These are phyloP conservation scores for Lipophrys pholis DNA, from an alignment of 2,113 vertebrate species.

Conservation along the genomic window DNA sequence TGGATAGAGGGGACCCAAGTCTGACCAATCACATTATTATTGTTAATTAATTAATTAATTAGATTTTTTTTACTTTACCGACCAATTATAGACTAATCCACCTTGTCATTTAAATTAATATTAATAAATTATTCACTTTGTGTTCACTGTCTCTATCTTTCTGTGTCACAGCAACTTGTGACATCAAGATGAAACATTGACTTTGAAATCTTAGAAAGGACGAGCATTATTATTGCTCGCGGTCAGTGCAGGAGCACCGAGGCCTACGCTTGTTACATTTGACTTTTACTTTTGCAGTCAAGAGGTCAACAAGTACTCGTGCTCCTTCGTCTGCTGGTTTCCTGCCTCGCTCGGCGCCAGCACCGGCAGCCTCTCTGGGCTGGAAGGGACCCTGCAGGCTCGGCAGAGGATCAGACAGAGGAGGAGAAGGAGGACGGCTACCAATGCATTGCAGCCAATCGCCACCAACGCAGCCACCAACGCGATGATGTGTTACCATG, in stretches of 20 bases:
- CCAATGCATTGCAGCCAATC: conserved; percentile 82
- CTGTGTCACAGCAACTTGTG: no score
- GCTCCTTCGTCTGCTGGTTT: conserved; percentile 72
- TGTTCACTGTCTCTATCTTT: no score
- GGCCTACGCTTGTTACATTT: conserved; percentile 29
- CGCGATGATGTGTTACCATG: no score
- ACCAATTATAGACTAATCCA: no score
- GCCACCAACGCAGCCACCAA: conserved; percentile 85
- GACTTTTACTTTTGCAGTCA: conserved; percentile 66
- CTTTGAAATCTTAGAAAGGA: no score
- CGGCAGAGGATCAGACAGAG: conserved; percentile 83
- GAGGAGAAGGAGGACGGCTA: conserved; percentile 81
- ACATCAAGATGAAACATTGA: no score
- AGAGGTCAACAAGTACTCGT: conserved; percentile 82
- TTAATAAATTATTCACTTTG: no score
- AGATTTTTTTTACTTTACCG: no score
- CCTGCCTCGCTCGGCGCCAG: conserved; percentile 61
- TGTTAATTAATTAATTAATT: no score
- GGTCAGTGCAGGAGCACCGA: conserved; percentile 2
- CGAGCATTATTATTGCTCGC: conserved; percentile 17
- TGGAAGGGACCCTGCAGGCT: conserved; percentile 84
- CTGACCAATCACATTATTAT: no score
- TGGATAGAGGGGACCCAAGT: no score
- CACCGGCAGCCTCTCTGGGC: conserved; percentile 79
- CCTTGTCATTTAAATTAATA: no score